These are phyloP conservation scores for Phyllostomus hastatus DNA, from an alignment of 2,113 vertebrate genomes.

Conservation along the genomic window DNA sequence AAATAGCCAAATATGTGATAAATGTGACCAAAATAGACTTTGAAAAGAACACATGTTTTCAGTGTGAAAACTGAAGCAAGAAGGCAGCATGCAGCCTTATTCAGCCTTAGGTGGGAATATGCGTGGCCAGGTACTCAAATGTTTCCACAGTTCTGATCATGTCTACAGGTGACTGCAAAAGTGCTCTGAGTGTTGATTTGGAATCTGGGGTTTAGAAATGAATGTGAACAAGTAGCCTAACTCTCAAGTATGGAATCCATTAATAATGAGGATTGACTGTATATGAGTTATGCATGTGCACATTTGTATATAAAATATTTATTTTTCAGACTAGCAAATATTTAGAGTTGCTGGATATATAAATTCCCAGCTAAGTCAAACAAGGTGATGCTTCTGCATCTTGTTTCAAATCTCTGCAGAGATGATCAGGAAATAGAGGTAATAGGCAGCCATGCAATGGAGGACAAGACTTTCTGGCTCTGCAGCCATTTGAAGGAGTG, in stretches of 20 bases:
- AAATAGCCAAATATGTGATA: neutral
- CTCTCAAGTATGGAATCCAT: neutral
- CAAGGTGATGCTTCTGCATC: neutral
- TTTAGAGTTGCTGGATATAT: neutral
- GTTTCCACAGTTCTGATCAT: neutral
- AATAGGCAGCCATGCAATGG: neutral
- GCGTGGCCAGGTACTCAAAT: neutral
- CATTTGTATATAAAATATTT: neutral
- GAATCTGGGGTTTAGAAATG: neutral
- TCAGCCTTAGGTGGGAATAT: neutral
- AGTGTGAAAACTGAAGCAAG: neutral
- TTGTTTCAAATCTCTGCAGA: neutral
- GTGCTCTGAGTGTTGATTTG: neutral
- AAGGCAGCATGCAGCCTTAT: neutral
- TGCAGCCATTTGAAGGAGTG: neutral
- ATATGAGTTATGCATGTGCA: neutral
- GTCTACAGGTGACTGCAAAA: neutral
- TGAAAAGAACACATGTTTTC: neutral
- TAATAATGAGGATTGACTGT: neutral
- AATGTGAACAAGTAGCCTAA: neutral
- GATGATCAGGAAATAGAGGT: neutral
- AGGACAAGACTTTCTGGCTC: neutral
- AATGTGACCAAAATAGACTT: neutral
- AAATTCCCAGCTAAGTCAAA: neutral
- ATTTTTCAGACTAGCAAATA: neutral